Conservation (phyloP, 2,113 vertebrate genomes). For the Paratilapia polleni region DNA sequence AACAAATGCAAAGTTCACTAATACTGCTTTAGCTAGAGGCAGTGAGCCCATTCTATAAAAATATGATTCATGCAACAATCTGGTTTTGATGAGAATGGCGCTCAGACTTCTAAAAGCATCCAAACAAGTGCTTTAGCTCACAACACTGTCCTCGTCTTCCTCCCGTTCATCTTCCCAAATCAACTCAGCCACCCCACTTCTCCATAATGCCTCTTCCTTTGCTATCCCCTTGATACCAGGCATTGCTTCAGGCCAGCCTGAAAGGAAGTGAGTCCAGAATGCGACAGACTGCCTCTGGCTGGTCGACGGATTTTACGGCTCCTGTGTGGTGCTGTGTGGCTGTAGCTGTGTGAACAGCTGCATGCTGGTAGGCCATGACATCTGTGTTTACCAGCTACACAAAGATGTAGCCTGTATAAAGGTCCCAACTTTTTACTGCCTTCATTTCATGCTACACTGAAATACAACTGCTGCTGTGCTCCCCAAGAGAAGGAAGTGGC, state of each 20-base stretch:
- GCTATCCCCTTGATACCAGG: constrained; percentile 3
- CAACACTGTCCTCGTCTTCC: constrained; percentile 2
- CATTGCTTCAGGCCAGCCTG: not conserved
- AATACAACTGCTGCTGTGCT: not conserved
- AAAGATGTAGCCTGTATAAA: constrained; percentile 4
- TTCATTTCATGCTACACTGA: constrained; percentile 22
- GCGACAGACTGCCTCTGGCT: constrained; percentile 21
- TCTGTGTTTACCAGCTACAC: constrained; percentile 45
- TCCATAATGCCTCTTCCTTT: not conserved
- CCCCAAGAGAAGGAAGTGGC: not conserved
- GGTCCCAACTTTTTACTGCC: constrained; percentile 20
- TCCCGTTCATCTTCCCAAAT: constrained; percentile 11
- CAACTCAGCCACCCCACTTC: constrained; percentile 9
- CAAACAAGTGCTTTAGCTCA: constrained; percentile 34
- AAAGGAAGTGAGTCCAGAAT: constrained; percentile 41
- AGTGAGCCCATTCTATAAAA: not conserved
- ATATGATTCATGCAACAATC: constrained; percentile 29
- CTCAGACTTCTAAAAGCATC: constrained; percentile 30
- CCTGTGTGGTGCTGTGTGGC: not conserved
- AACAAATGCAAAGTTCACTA: constrained; percentile 19
- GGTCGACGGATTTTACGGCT: constrained; percentile 18
- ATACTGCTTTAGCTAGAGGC: constrained; percentile 4
- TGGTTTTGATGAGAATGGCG: constrained; percentile 33
- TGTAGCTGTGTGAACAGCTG: constrained; percentile 35
- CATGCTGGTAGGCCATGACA: constrained; percentile 17